These are phyloP conservation scores for Capricornis sumatraensis DNA, from an alignment of 2,113 vertebrate genomes.

Conservation along the genomic window DNA sequence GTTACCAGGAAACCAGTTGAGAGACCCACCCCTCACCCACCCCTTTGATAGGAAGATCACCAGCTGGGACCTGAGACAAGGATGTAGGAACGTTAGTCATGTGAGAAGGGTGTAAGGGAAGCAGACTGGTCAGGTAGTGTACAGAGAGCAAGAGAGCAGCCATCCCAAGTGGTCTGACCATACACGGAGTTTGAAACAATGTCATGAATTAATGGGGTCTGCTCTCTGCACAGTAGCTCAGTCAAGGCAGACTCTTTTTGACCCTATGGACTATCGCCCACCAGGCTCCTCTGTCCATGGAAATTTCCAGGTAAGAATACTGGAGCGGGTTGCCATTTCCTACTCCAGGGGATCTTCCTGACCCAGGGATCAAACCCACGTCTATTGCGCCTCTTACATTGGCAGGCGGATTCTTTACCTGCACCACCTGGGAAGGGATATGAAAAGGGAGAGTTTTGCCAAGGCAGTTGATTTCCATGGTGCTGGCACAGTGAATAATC, in stretches of 20 bases:
- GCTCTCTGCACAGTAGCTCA: neutral
- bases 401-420: neutral
- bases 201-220: neutral
- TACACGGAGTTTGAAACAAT: neutral
- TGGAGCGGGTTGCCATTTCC: neutral
- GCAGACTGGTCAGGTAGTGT: neutral
- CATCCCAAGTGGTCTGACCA: neutral
- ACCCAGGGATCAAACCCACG: neutral
- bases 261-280: neutral
- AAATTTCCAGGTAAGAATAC: neutral
- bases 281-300: neutral
- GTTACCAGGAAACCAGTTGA: neutral
- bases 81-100: neutral
- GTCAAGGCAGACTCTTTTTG: neutral
- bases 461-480: neutral
- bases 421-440: neutral
- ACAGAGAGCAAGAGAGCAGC: neutral
- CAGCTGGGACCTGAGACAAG: neutral
- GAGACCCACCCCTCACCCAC: neutral
- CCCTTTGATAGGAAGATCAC: neutral
- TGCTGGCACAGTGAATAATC: neutral
- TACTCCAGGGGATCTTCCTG: neutral
- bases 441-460: neutral
- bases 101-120: neutral
- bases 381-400: neutral